These are phyloP conservation scores for Potamilus streckersoni DNA, from an alignment of 1,140 invertebrate genomes.

Conservation along the genomic window DNA sequence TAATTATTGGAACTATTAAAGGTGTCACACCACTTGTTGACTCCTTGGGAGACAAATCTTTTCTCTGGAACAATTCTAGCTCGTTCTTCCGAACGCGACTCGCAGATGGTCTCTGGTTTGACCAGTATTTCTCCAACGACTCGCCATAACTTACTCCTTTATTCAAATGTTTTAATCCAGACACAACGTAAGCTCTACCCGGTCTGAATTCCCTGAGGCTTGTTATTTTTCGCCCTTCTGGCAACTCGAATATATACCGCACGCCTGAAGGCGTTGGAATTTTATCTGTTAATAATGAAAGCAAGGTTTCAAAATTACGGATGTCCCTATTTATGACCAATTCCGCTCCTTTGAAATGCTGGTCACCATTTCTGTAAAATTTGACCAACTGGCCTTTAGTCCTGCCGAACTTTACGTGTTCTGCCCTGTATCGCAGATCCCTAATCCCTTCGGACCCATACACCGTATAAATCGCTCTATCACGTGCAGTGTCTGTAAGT, in stretches of 20 bases:
- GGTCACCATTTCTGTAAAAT: conserved; percentile 94
- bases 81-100: conserved; percentile 43
- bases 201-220: conserved; percentile 88
- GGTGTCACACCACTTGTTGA: conserved; percentile 31
- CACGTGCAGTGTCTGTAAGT: conserved; percentile 29
- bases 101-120: conserved; percentile 37
- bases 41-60: conserved; percentile 9
- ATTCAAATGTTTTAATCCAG: conserved; percentile 86
- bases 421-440: conserved; percentile 13
- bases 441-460: conserved; percentile 1
- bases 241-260: conserved; percentile 86
- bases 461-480: not conserved
- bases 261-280: conserved; percentile 63
- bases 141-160: conserved; percentile 47
- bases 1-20: conserved; percentile 56
- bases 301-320: conserved; percentile 84
- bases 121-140: conserved; percentile 51
- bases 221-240: conserved; percentile 84
- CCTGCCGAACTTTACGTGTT: conserved; percentile 18
- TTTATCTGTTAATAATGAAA: conserved; percentile 74
- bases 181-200: conserved; percentile 85
- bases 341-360: conserved; percentile 89
- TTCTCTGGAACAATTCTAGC: conserved; percentile 35
- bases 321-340: conserved; percentile 86
- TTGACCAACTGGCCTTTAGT: conserved; percentile 74